phyloP scores from a whole-genome alignment of 2,888 invertebrate genomes.

The Pandemis corylana region DNA sequence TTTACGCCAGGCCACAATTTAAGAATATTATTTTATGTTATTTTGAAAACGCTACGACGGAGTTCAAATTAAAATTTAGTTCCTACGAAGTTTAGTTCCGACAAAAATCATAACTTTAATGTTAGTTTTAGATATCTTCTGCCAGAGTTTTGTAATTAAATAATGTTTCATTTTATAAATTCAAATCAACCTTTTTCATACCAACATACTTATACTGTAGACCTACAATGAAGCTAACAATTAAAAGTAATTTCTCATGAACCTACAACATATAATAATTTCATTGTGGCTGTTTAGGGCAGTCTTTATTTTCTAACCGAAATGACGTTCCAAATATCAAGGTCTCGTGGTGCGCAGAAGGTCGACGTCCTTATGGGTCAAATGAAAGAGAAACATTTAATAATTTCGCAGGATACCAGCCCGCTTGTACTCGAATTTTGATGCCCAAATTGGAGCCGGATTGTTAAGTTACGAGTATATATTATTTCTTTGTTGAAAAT shows the following conservation, averaged over 20 bases:
- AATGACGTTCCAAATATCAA: constrained; percentile 39
- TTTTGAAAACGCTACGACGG: background rate
- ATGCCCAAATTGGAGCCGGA: constrained; percentile 1
- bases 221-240: background rate
- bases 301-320: constrained; percentile 30
- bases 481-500: constrained; percentile 6
- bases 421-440: constrained; percentile 28
- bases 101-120: background rate
- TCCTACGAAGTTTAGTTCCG: background rate
- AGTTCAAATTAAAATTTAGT: background rate
- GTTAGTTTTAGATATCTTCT: background rate
- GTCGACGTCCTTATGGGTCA: constrained; percentile 38
- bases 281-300: constrained; percentile 21
- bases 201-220: background rate
- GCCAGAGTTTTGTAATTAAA: background rate
- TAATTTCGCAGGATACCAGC: constrained; percentile 39
- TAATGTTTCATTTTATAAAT: background rate
- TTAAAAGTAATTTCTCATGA: background rate
- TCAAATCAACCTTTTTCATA: background rate
- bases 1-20: background rate
- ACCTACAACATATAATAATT: constrained; percentile 10
- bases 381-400: constrained; percentile 42
- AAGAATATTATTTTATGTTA: background rate
- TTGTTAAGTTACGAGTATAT: background rate
- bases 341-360: constrained; percentile 27